phyloP scores from a whole-genome alignment of 2,888 invertebrate species.

The Ormia ochracea region DNA sequence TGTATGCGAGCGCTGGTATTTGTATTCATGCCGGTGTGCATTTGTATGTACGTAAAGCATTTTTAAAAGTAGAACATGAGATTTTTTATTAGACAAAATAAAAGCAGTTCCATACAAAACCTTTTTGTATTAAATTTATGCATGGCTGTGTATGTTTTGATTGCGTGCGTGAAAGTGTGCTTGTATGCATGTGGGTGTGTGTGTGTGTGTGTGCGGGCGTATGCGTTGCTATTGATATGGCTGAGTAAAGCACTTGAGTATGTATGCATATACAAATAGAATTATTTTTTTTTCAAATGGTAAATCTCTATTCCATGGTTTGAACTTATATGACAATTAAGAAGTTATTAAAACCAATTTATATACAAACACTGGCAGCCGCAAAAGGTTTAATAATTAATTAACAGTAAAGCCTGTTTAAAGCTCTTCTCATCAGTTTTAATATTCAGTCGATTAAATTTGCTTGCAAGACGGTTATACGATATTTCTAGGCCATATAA shows the following conservation, averaged over 20 bases:
- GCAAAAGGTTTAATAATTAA: background rate
- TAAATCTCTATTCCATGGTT: too few species aligned
- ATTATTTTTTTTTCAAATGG: too few species aligned
- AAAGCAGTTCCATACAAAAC: background rate
- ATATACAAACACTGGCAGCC: too few species aligned
- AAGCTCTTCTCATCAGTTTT: too few species aligned
- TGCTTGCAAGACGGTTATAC: too few species aligned
- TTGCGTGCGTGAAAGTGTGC: background rate
- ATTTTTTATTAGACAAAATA: background rate
- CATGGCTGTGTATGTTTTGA: background rate
- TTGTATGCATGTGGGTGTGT: background rate
- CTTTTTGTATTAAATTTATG: too few species aligned
- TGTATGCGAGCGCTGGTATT: background rate
- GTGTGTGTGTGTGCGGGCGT: background rate
- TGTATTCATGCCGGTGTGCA: too few species aligned
- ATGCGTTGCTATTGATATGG: background rate
- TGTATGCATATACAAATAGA: background rate
- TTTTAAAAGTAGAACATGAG: conserved; percentile 27
- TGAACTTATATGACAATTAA: too few species aligned
- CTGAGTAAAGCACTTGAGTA: background rate
- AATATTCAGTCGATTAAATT: too few species aligned
- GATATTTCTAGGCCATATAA: too few species aligned
- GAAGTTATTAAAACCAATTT: too few species aligned
- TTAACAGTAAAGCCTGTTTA: too few species aligned
- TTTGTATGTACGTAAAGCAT: conserved; percentile 4